Conservation (phyloP, 2,113 vertebrate species). For the Notothenia rossii region DNA sequence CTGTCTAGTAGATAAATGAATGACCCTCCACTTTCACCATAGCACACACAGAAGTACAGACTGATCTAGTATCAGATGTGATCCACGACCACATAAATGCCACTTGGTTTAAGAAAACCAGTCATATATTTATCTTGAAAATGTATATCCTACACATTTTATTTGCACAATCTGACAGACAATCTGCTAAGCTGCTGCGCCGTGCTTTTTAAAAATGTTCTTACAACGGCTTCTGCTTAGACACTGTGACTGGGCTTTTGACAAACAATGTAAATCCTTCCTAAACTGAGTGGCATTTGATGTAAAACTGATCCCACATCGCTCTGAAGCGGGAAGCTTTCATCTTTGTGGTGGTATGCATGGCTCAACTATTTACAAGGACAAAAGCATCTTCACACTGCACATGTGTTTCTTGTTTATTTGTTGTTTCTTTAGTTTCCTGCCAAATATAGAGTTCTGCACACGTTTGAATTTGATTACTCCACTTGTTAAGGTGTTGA, state of each 20-base stretch:
- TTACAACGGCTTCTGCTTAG: background rate
- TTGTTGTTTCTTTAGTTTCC: background rate
- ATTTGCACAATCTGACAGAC: background rate
- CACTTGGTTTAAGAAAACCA: conserved; percentile 19
- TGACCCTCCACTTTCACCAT: conserved; percentile 6
- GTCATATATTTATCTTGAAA: background rate
- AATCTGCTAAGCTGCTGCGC: background rate
- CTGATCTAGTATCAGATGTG: conserved; percentile 39
- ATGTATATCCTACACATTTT: too few species aligned
- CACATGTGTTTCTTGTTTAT: background rate
- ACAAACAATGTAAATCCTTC: background rate
- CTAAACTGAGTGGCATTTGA: conserved; percentile 34
- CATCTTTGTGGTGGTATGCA: conserved; percentile 43
- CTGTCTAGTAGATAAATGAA: conserved; percentile 18
- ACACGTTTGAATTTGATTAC: background rate
- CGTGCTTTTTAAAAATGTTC: background rate
- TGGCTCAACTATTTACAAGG: conserved; percentile 20
- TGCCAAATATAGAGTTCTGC: background rate
- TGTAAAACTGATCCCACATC: conserved; percentile 32
- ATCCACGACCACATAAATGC: conserved; percentile 22
- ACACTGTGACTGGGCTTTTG: background rate
- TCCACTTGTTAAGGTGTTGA: conserved; percentile 38
- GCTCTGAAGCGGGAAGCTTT: conserved; percentile 14
- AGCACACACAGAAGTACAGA: background rate
- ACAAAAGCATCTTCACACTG: conserved; percentile 10